Conservation (phyloP, 2,797 vertebrate species). For the Parauchenoglanis ngamensis region DNA sequence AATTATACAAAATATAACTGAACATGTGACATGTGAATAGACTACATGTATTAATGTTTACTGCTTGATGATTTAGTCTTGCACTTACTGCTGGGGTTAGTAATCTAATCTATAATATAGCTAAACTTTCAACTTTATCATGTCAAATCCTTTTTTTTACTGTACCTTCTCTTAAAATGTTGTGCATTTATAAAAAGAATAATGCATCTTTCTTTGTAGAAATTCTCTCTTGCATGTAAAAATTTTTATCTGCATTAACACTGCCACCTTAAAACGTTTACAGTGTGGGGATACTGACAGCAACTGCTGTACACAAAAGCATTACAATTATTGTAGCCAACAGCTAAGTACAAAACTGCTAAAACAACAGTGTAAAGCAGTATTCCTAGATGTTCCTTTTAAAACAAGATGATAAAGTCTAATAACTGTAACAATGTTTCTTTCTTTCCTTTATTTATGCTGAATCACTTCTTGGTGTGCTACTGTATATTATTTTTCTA, state of each 20-base stretch:
- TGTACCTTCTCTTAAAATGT: slow-evolving; percentile 6
- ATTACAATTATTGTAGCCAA: neutral
- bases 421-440: neutral
- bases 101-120: slow-evolving; percentile 23
- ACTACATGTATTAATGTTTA: slow-evolving; percentile 57
- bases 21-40: slow-evolving; percentile 41
- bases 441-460: neutral
- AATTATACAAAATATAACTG: slow-evolving; percentile 43
- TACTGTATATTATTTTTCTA: slow-evolving; percentile 23
- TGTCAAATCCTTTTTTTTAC: slow-evolving; percentile 12
- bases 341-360: neutral
- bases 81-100: slow-evolving; percentile 40
- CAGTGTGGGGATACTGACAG: neutral
- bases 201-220: neutral
- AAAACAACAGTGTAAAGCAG: neutral
- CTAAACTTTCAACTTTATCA: slow-evolving; percentile 59
- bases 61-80: slow-evolving; percentile 57
- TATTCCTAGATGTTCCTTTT: neutral
- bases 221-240: slow-evolving; percentile 33
- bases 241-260: neutral
- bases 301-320: neutral
- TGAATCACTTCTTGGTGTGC: slow-evolving; percentile 13
- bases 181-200: neutral
- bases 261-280: neutral
- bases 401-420: neutral